Percentiles rank a stretch among this genome's conserved stretches.
Evolutionary conservation across 2,888 invertebrate species (phyloP).

Genomic region (Horisme vitalbata): DNA sequence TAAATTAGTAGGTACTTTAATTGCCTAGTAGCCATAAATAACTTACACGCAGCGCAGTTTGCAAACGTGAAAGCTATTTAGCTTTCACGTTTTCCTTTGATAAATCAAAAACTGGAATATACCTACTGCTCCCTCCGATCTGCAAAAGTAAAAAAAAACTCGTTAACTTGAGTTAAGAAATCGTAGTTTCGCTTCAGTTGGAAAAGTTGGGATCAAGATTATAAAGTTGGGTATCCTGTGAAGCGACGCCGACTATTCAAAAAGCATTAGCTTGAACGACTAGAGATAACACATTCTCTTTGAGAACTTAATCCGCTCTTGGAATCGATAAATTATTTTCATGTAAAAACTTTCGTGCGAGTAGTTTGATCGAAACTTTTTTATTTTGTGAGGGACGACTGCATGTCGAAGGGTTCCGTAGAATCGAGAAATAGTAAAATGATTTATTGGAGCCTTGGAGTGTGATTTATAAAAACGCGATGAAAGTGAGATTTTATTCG

Average conservation of each 20-base stretch:
- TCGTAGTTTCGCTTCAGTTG: slow-evolving; percentile 53
- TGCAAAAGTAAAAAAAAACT: slow-evolving; percentile 1
- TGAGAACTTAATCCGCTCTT: slow-evolving; percentile 47
- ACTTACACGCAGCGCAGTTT: too few species aligned
- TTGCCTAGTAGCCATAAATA: too few species aligned
- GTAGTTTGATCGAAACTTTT: slow-evolving; percentile 14
- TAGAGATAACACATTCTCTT: slow-evolving; percentile 60
- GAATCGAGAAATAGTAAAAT: slow-evolving; percentile 16
- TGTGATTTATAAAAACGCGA: too few species aligned
- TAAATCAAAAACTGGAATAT: not conserved
- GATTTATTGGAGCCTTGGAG: slow-evolving; percentile 22
- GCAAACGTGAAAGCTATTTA: too few species aligned
- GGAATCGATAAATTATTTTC: slow-evolving; percentile 44
- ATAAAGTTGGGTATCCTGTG: slow-evolving; percentile 56
- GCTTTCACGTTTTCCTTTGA: not conserved
- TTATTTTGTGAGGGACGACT: slow-evolving; percentile 2
- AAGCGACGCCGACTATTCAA: slow-evolving; percentile 47
- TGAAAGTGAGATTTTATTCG: slow-evolving; percentile 23
- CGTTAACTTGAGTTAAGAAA: slow-evolving; percentile 39
- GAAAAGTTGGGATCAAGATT: slow-evolving; percentile 63
- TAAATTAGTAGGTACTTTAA: too few species aligned
- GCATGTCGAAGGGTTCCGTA: slow-evolving; percentile 8
- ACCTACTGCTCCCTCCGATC: not conserved
- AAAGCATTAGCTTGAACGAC: slow-evolving; percentile 54
- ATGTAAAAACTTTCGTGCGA: slow-evolving; percentile 32